These are phyloP conservation scores for Zosterops lateralis DNA, from an alignment of 2,113 vertebrate species.

Conservation along the genomic window DNA sequence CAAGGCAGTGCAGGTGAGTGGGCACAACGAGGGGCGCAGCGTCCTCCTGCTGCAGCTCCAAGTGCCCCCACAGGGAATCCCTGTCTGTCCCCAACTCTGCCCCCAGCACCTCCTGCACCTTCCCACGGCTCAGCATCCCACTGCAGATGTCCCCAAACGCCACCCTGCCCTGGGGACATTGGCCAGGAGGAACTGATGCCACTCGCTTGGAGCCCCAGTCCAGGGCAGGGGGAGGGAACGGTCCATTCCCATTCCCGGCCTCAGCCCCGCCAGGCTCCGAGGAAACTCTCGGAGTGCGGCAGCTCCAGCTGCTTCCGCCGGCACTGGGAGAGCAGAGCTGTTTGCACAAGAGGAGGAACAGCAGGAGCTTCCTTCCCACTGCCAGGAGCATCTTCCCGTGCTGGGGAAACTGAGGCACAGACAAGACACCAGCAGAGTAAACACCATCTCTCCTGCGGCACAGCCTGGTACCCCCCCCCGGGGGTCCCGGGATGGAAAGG, in stretches of 20 bases:
- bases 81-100: neutral
- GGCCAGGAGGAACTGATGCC: neutral
- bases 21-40: neutral
- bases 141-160: neutral
- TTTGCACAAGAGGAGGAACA: neutral
- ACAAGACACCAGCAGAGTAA: neutral
- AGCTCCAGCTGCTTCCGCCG: neutral
- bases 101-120: neutral
- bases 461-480: neutral
- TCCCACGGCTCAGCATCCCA: neutral
- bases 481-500: neutral
- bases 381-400: neutral
- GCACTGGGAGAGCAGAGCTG: neutral
- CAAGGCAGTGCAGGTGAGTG: neutral
- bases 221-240: neutral
- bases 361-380: neutral
- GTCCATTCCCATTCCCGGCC: neutral
- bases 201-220: neutral
- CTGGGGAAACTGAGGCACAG: neutral
- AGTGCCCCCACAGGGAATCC: neutral
- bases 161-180: fast-evolving
- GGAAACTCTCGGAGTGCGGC: neutral
- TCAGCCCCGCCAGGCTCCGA: fast-evolving
- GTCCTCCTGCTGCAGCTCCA: neutral
- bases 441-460: neutral